phyloP scores from a whole-genome alignment of 2,797 vertebrate species.

The Selene dorsalis region DNA sequence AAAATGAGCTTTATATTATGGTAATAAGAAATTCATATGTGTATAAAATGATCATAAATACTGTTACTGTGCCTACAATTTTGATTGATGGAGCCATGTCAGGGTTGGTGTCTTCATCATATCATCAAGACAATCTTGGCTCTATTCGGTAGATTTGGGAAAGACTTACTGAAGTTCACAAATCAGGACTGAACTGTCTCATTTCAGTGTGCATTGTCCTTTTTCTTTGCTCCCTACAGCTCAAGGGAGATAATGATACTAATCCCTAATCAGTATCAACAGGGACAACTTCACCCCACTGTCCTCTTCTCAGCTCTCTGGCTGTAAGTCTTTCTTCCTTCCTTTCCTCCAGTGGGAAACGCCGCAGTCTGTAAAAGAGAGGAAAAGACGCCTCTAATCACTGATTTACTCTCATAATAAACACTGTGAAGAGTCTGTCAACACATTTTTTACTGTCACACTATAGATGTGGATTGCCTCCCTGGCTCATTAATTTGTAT shows the following conservation, averaged over 20 bases:
- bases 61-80: constrained; percentile 6
- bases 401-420: background rate
- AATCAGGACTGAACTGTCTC: constrained; percentile 28
- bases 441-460: background rate
- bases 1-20: constrained; percentile 9
- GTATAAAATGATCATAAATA: constrained; percentile 20
- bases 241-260: constrained; percentile 33
- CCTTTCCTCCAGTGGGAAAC: constrained; percentile 72
- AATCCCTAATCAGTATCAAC: constrained; percentile 37
- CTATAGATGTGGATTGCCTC: background rate
- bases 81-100: background rate
- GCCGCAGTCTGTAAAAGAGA: constrained; percentile 76
- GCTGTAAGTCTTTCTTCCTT: constrained; percentile 65
- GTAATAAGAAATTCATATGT: constrained; percentile 15
- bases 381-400: background rate
- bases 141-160: constrained; percentile 32
- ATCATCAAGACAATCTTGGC: constrained; percentile 22
- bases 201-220: constrained; percentile 43
- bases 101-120: constrained; percentile 21
- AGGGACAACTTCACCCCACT: constrained; percentile 30
- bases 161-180: constrained; percentile 51
- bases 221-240: constrained; percentile 29
- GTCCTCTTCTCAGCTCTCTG: constrained; percentile 60
- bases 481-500: background rate
- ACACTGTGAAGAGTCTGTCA: background rate